Conservation (phyloP, 2,797 vertebrate genomes). For the Holocentrus rufus region DNA sequence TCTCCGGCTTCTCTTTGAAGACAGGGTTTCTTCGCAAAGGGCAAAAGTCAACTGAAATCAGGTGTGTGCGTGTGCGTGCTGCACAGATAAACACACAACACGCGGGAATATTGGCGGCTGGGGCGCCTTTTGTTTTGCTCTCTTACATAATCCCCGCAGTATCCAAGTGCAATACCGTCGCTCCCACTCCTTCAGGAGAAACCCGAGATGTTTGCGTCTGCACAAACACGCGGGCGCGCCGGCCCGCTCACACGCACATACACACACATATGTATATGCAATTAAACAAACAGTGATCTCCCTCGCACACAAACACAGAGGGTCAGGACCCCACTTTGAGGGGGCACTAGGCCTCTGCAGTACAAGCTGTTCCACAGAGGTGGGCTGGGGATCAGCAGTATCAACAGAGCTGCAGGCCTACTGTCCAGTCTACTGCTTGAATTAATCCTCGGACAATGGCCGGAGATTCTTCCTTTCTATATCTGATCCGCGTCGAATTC, state of each 20-base stretch:
- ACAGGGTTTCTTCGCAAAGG: slow-evolving; percentile 52
- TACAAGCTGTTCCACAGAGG: slow-evolving; percentile 67
- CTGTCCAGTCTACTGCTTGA: slow-evolving; percentile 78
- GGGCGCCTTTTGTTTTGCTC: slow-evolving; percentile 62
- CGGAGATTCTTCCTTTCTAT: slow-evolving; percentile 62
- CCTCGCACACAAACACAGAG: slow-evolving; percentile 16
- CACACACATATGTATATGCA: slow-evolving; percentile 15
- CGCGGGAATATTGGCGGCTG: slow-evolving; percentile 40
- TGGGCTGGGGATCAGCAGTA: slow-evolving; percentile 74
- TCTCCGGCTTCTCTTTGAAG: slow-evolving; percentile 64
- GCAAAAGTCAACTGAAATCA: slow-evolving; percentile 76
- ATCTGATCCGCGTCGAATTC: slow-evolving; percentile 73
- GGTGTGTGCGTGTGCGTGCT: slow-evolving; percentile 51
- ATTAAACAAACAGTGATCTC: slow-evolving; percentile 20
- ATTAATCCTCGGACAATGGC: slow-evolving; percentile 74
- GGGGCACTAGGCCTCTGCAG: slow-evolving; percentile 67
- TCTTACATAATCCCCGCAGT: slow-evolving; percentile 61
- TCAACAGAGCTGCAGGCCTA: slow-evolving; percentile 74
- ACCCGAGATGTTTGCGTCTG: slow-evolving; percentile 43
- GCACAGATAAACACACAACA: slow-evolving; percentile 49
- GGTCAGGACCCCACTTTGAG: slow-evolving; percentile 73
- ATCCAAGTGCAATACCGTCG: slow-evolving; percentile 52
- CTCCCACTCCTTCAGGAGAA: slow-evolving; percentile 45
- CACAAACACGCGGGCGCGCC: slow-evolving; percentile 16
- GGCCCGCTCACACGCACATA: slow-evolving; percentile 2